Evolutionary conservation across 1,140 invertebrate genomes (phyloP).

Genomic region (Pentalonia nigronervosa): DNA sequence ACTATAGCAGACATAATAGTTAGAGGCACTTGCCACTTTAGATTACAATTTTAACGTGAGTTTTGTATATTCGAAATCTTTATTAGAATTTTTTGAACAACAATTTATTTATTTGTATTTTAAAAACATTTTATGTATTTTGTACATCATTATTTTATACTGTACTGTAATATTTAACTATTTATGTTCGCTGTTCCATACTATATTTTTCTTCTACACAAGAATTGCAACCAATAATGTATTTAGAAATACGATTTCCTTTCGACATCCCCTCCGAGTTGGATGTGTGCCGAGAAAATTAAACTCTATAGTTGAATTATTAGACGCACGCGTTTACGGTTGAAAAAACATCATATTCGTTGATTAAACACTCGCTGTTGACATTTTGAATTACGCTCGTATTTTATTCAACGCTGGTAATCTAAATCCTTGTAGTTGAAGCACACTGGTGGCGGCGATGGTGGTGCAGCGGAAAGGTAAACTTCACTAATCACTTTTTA

Average conservation of each 20-base stretch:
- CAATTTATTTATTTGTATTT: no score
- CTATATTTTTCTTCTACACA: not conserved
- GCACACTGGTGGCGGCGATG: not conserved
- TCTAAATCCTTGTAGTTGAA: slow-evolving; percentile 13
- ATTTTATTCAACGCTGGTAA: slow-evolving; percentile 5
- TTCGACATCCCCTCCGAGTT: not conserved
- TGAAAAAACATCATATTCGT: slow-evolving; percentile 17
- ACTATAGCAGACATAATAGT: not conserved
- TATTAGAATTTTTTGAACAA: not conserved
- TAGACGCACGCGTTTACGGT: not conserved
- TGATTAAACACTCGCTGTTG: slow-evolving; percentile 14
- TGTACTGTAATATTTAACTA: not conserved
- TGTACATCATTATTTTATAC: not conserved
- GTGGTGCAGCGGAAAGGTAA: slow-evolving; percentile 8
- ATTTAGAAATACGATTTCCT: not conserved
- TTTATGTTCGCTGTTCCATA: not conserved
- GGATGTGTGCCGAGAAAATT: not conserved
- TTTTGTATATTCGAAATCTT: not conserved
- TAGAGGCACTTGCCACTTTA: not conserved
- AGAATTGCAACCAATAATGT: not conserved
- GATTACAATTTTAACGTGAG: not conserved
- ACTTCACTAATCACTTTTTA: slow-evolving; percentile 49
- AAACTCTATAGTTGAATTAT: not conserved
- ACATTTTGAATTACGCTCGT: slow-evolving; percentile 18
- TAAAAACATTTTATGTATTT: not conserved